These are phyloP conservation scores for Nettapus auritus DNA, from an alignment of 2,113 vertebrate genomes.

Conservation along the genomic window DNA sequence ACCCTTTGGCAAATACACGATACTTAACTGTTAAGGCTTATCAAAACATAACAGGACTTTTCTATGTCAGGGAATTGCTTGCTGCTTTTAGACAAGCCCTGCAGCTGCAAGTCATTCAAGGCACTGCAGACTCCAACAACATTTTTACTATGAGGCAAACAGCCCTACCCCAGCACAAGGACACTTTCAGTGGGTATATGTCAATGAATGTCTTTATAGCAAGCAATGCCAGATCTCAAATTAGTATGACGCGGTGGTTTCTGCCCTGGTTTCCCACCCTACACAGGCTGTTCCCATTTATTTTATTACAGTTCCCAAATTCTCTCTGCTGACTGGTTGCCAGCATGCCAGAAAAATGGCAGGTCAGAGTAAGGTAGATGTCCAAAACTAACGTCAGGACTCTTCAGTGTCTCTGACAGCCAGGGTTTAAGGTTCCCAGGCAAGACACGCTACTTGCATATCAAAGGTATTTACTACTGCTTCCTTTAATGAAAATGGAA, in stretches of 20 bases:
- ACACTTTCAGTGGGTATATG: too few species aligned
- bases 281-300: not conserved
- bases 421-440: not conserved
- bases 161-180: not conserved
- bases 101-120: not conserved
- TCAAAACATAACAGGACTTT: not conserved
- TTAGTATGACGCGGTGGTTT: not conserved
- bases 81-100: not conserved
- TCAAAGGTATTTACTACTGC: not conserved
- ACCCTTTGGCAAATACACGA: not conserved
- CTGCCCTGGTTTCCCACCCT: not conserved
- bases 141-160: not conserved
- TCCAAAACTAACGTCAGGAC: not conserved
- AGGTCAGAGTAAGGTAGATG: fast-evolving
- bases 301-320: not conserved
- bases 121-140: not conserved
- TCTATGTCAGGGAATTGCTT: not conserved
- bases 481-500: not conserved
- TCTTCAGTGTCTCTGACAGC: not conserved
- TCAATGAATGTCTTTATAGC: not conserved
- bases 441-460: not conserved
- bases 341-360: fast-evolving
- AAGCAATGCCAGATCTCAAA: not conserved
- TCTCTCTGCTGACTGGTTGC: not conserved
- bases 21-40: not conserved